Percentiles rank a stretch among this genome's conserved stretches.
These are phyloP conservation scores for Nibea coibor DNA, from an alignment of 2,113 vertebrate species.

Conservation along the genomic window DNA sequence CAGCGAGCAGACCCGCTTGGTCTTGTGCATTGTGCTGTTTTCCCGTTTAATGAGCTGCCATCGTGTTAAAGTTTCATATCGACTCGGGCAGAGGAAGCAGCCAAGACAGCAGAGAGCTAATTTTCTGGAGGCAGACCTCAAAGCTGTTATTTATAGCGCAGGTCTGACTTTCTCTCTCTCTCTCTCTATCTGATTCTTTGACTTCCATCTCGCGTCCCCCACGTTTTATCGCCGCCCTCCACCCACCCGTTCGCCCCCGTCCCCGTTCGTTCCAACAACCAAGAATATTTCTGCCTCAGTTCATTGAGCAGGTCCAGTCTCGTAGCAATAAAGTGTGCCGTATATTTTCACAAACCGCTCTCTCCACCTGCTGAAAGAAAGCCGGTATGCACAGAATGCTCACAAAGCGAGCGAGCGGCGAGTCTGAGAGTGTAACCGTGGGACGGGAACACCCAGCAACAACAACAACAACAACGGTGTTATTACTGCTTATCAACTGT, in stretches of 20 bases:
- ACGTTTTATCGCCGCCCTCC: constrained; percentile 7
- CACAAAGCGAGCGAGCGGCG: constrained; percentile 21
- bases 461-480: constrained; percentile 28
- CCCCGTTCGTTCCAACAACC: constrained; percentile 17
- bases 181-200: constrained; percentile 46
- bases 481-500: constrained; percentile 58
- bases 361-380: constrained; percentile 47
- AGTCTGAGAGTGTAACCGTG: constrained; percentile 11
- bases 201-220: constrained; percentile 27
- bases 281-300: constrained; percentile 35
- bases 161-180: constrained; percentile 14
- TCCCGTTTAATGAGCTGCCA: constrained; percentile 78
- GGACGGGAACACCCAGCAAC: constrained; percentile 18
- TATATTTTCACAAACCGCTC: constrained; percentile 35
- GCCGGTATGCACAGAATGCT: constrained; percentile 40
- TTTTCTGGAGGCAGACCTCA: constrained; percentile 69
- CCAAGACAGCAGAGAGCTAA: constrained; percentile 53
- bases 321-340: constrained; percentile 32
- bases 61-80: constrained; percentile 65
- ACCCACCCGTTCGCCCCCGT: constrained; percentile 9
- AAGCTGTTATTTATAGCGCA: constrained; percentile 68
- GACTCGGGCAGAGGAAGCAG: constrained; percentile 61
- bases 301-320: constrained; percentile 44
- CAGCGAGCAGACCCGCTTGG: constrained; percentile 52
- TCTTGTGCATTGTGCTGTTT: constrained; percentile 67